Evolutionary conservation across 2,797 vertebrate species (phyloP).

Genomic region (Chromis chromis): DNA sequence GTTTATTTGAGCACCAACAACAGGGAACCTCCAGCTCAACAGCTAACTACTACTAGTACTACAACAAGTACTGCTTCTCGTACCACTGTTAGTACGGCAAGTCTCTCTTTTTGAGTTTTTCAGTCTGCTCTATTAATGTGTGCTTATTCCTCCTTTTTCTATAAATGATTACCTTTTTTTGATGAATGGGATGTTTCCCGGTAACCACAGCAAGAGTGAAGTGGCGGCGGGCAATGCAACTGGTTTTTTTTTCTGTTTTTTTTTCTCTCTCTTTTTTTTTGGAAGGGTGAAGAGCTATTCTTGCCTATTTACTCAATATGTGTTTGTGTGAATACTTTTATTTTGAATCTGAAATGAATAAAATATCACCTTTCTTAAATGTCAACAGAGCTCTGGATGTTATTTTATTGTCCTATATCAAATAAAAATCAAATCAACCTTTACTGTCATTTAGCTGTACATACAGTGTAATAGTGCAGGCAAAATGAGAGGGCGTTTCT

Average conservation of each 20-base stretch:
- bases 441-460: no score
- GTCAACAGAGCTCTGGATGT: slow-evolving; percentile 54
- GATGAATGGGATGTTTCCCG: slow-evolving; percentile 76
- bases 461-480: no score
- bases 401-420: slow-evolving; percentile 13
- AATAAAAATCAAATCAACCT: no score
- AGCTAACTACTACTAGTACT: slow-evolving; percentile 70
- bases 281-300: slow-evolving; percentile 75
- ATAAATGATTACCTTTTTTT: slow-evolving; percentile 63
- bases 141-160: slow-evolving; percentile 75
- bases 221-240: slow-evolving; percentile 71
- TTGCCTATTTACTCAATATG: slow-evolving; percentile 84
- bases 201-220: slow-evolving; percentile 69
- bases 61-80: slow-evolving; percentile 65
- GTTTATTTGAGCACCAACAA: slow-evolving; percentile 64
- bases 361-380: slow-evolving; percentile 82
- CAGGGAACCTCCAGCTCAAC: slow-evolving; percentile 71
- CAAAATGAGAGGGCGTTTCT: no score
- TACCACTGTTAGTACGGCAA: slow-evolving; percentile 68
- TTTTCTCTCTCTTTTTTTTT: slow-evolving; percentile 49
- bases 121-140: slow-evolving; percentile 72
- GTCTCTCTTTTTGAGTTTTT: slow-evolving; percentile 50
- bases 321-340: slow-evolving; percentile 87
- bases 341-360: slow-evolving; percentile 85
- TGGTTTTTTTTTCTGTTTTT: slow-evolving; percentile 27